phyloP scores from a whole-genome alignment of 2,113 vertebrate species.

The Holacanthus passer region DNA sequence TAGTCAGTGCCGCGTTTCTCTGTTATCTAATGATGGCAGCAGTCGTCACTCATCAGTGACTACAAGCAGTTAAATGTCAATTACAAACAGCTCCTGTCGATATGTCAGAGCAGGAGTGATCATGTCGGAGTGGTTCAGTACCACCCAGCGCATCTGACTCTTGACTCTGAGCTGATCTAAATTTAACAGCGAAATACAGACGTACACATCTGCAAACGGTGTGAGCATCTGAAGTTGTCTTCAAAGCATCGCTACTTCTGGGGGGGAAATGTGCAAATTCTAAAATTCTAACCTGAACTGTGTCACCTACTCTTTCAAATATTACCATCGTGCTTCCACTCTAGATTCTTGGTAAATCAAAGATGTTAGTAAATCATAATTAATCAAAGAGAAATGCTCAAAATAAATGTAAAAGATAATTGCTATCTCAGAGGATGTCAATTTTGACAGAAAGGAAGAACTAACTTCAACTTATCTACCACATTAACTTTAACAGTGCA shows the following conservation, averaged over 20 bases:
- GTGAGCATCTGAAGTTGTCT: background rate
- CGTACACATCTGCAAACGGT: background rate
- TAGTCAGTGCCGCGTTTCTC: conserved; percentile 8
- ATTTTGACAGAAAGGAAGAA: background rate
- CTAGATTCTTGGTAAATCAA: background rate
- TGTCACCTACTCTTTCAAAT: background rate
- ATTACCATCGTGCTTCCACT: background rate
- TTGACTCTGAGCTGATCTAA: conserved; percentile 7
- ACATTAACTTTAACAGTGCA: background rate
- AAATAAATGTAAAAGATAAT: background rate
- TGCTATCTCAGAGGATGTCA: background rate
- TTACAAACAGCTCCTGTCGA: conserved; percentile 57
- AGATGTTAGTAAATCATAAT: background rate
- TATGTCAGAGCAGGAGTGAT: conserved; percentile 27
- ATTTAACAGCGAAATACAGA: conserved; percentile 19
- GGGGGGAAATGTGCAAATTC: background rate
- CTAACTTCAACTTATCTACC: background rate
- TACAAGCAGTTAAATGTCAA: conserved; percentile 62
- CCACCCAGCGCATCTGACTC: conserved; percentile 31
- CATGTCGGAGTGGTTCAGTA: conserved; percentile 17
- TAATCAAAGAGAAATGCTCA: background rate
- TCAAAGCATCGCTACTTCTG: background rate
- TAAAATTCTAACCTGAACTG: background rate
- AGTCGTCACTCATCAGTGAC: conserved; percentile 43
- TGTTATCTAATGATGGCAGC: conserved; percentile 33